These are phyloP conservation scores for Cottus gobio DNA, from an alignment of 2,113 vertebrate species.

Conservation along the genomic window DNA sequence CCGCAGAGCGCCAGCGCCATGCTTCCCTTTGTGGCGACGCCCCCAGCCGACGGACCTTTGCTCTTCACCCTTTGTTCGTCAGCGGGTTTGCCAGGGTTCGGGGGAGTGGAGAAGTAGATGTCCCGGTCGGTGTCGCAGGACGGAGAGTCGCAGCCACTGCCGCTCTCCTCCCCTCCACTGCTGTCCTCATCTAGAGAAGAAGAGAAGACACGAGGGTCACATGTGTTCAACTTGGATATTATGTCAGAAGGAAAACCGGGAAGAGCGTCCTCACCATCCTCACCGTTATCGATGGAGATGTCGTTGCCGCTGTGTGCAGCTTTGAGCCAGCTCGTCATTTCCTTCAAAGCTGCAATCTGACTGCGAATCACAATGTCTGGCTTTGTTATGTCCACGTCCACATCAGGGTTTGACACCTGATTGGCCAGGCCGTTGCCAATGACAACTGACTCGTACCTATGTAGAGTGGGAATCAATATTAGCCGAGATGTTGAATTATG, in stretches of 20 bases:
- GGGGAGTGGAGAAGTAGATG: conserved; percentile 88
- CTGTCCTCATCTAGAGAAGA: conserved; percentile 84
- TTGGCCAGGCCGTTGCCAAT: conserved; percentile 94
- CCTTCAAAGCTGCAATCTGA: conserved; percentile 91
- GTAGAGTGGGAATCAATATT: background rate
- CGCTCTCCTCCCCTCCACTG: conserved; percentile 91
- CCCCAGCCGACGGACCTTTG: conserved; percentile 10
- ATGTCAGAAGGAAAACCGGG: rapidly evolving
- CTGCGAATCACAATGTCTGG: conserved; percentile 91
- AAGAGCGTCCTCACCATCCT: conserved; percentile 40
- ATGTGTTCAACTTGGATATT: rapidly evolving
- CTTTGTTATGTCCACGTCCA: conserved; percentile 94
- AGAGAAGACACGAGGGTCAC: background rate
- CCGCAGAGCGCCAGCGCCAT: conserved; percentile 70
- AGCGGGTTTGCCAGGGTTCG: conserved; percentile 55
- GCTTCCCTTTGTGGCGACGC: conserved; percentile 53
- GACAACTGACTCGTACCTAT: conserved; percentile 92
- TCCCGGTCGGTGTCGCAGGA: conserved; percentile 82
- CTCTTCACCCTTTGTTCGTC: conserved; percentile 42
- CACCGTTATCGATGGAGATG: conserved; percentile 89
- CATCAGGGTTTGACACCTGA: conserved; percentile 94
- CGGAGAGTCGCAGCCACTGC: conserved; percentile 90
- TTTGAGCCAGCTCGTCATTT: conserved; percentile 95
- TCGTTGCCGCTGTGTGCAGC: conserved; percentile 93
- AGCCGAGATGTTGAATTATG: background rate